Evolutionary conservation across 2,797 vertebrate genomes (phyloP).

Genomic region (Gymnocypris eckloni): DNA sequence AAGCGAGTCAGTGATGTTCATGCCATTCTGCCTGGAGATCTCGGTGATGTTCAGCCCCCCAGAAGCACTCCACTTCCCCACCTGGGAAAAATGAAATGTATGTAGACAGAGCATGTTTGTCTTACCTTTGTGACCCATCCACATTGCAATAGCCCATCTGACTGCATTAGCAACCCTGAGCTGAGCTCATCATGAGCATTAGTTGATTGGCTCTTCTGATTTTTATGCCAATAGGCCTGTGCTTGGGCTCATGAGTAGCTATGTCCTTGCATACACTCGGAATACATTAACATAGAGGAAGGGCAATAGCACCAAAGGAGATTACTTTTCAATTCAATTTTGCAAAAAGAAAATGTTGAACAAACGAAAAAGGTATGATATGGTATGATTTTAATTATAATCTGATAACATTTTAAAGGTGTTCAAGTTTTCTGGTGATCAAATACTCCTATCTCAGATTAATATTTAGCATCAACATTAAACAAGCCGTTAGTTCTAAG

Average conservation of each 20-base stretch:
- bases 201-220: conserved; percentile 73
- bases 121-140: conserved; percentile 64
- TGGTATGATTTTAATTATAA: conserved; percentile 24
- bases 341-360: conserved; percentile 44
- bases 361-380: conserved; percentile 43
- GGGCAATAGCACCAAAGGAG: conserved; percentile 54
- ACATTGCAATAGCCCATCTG: conserved; percentile 57
- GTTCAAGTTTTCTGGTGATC: conserved; percentile 8
- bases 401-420: conserved; percentile 38
- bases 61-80: conserved; percentile 92
- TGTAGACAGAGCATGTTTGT: conserved; percentile 53
- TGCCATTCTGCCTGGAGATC: conserved; percentile 88
- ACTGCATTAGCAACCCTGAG: conserved; percentile 67
- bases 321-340: conserved; percentile 59
- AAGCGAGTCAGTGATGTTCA: conserved; percentile 96
- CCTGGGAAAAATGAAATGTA: conserved; percentile 75
- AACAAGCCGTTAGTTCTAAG: neutral
- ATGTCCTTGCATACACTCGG: conserved; percentile 44
- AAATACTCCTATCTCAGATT: neutral
- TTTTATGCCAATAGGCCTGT: conserved; percentile 60
- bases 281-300: conserved; percentile 53
- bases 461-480: neutral
- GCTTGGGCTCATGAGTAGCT: conserved; percentile 53
- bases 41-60: conserved; percentile 97
- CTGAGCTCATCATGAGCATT: conserved; percentile 69